Base-by-base conservation (phyloP, 2,888 invertebrate species). In the Mesoligia furuncula region DNA sequence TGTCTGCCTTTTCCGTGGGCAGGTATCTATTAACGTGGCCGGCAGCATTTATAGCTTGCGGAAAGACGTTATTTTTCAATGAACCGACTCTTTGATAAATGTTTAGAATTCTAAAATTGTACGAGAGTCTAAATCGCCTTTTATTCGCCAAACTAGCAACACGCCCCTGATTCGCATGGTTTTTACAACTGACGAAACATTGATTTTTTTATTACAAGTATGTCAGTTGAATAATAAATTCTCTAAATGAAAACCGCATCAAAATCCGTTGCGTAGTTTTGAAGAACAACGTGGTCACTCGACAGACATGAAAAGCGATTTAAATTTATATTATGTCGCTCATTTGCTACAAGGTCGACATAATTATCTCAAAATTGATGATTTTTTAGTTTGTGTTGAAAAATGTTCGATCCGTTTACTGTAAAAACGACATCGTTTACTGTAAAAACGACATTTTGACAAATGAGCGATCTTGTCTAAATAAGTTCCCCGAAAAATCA, bases 1-100 rank as follows among this genome's bases (percentile, higher is more conserved):
- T 81, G 85, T 82, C 80, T 73, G 81, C 78, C 79, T 64, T 89
- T 84, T 79, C 79, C 83, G 84, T 73, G 84, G 75, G 61, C 80
- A 85, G 84, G 80, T 83, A 83, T 81, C 81, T 89, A 84, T 85
- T 86, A 87, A 85, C 70, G 79, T 69, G 67, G 48, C 72, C 73
- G 69, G 82, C 79, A 79, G 72, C 66, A 77, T 73, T 77, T 77
- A 85, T 75, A 68, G 62, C 57, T 65, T 69, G 31, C 57, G 67
- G 82, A 73, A 79, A 81, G 57, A 70, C 36, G 45, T 48, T 75
- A 67, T 71, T 78, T 81, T 79, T 77, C 68, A 74, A 78, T 71
- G 59, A 59, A 62, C 65, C 8, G 51, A 31, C 54, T 61, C 27
- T 57, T 61, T 69, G 17, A 65, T 51, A 51, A 51, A 61, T 64